Base-by-base conservation (phyloP, 2,113 vertebrate genomes). In the Cyprinodon tularosa region DNA sequence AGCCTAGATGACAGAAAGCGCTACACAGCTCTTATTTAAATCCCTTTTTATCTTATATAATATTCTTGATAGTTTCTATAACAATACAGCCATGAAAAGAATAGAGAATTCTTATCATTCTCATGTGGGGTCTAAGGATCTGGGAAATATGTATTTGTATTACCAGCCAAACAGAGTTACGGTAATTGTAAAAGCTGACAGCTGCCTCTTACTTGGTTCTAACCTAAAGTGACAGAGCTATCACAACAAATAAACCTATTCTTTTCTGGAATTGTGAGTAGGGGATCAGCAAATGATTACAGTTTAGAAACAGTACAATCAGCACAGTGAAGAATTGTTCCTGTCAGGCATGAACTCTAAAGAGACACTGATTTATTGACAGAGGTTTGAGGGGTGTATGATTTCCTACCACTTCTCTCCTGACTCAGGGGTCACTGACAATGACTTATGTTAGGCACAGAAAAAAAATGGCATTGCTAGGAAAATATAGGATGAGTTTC, bases 341-440 rank as follows among this genome's bases (percentile, higher is more conserved):
- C 68, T 48, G 72, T 66, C 74, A 77, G 61, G 29, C 36, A 63
- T 82, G 86, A 72, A 80, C 78, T 77, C 70, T 5, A 68, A 78
- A 47, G 68, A 86, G 62, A 78, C 57, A 61, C 62, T 38, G 86
- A 92, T 93, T 92, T 92, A 92, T 92, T 62, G 62, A 69, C 68
- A 84, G 75, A 79, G 78, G 62, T 15, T 64, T 72, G 76, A 83
- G 76, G 61, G 65, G 79, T 82, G 76, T 77, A 87, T 91, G 84
- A 90, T 85, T 89, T 80, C 71, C 74, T 67, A 64, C 69, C 85
- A 85, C 85, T 66, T 85, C 83, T 82, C 76, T 80, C 84, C 83
- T 86, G 83, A 89, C 85, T 87, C 85, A 74, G 88, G 79, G 85
- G 84, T 87, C 83, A 86, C 20, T 89, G 84, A 84, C 86, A 83